Conservation (phyloP, 2,888 invertebrate species). For the Seira musarum region DNA sequence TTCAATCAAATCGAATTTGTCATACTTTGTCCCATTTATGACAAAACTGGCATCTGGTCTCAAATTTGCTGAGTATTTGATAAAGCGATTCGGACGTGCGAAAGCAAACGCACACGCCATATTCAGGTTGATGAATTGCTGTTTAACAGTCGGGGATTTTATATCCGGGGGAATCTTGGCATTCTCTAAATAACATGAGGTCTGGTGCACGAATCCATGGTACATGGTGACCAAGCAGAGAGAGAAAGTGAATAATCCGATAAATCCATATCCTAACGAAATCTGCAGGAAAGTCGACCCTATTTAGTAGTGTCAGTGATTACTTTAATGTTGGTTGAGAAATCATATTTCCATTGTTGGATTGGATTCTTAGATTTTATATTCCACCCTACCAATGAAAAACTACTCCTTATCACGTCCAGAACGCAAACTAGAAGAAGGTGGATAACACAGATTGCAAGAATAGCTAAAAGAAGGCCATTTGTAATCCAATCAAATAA, state of each 20-base stretch:
- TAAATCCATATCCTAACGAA: constrained; percentile 39
- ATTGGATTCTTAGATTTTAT: too few relatives aligned
- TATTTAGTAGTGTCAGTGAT: constrained; percentile 27
- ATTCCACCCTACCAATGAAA: constrained; percentile 25
- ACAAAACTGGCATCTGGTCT: not conserved
- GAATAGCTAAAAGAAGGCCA: not conserved
- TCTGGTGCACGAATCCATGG: constrained; percentile 37
- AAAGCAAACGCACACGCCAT: constrained; percentile 33
- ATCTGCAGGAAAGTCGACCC: constrained; percentile 48
- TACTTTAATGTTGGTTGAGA: not conserved
- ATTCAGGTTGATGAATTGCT: not conserved
- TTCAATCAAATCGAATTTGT: constrained; percentile 14
- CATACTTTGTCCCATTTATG: constrained; percentile 11
- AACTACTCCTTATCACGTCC: not conserved
- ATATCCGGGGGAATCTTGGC: constrained; percentile 2
- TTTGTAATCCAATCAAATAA: not conserved
- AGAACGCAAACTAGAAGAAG: not conserved
- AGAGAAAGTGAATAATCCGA: constrained; percentile 21
- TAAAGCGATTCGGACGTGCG: constrained; percentile 7
- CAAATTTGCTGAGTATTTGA: not conserved
- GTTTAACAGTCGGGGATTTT: not conserved
- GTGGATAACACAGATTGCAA: not conserved
- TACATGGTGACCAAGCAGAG: constrained; percentile 38
- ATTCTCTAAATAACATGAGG: constrained; percentile 30
- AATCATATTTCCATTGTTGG: too few relatives aligned